Percentiles rank a stretch among this genome's conserved stretches.
phyloP scores from a whole-genome alignment of 1,140 invertebrate species.

The Listronotus oregonensis region DNA sequence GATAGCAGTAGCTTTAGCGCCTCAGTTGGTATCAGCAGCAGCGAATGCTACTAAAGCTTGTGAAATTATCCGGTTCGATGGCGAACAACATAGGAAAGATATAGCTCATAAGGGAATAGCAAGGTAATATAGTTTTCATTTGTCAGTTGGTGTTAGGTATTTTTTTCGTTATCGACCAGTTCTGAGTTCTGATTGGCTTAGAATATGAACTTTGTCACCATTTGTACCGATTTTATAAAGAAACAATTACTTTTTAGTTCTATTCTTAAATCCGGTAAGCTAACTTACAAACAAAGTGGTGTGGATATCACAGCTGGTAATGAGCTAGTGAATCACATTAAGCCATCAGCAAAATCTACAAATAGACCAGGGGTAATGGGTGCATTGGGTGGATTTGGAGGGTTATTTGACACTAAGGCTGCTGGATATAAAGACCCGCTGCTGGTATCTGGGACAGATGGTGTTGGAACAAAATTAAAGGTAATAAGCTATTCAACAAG shows the following conservation, averaged over 20 bases:
- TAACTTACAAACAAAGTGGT: conserved; percentile 91
- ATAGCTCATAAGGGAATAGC: conserved; percentile 87
- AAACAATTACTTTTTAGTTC: conserved; percentile 56
- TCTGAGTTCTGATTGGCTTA: too few relatives aligned
- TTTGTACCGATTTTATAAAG: too few relatives aligned
- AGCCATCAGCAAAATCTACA: conserved; percentile 73
- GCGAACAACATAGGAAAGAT: conserved; percentile 84
- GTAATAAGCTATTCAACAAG: too few relatives aligned
- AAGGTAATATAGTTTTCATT: conserved; percentile 62
- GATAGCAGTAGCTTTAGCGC: conserved; percentile 73
- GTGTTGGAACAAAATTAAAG: conserved; percentile 95
- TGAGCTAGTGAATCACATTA: conserved; percentile 81
- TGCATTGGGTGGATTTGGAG: conserved; percentile 90
- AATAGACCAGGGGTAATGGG: conserved; percentile 76
- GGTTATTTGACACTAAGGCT: conserved; percentile 80
- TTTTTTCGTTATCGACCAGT: too few relatives aligned
- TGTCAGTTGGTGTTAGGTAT: too few relatives aligned
- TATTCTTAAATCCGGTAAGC: conserved; percentile 59
- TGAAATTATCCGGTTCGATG: conserved; percentile 77
- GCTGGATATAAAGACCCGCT: conserved; percentile 78
- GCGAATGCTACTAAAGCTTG: conserved; percentile 73
- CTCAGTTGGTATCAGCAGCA: conserved; percentile 71
- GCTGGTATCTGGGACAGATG: conserved; percentile 93
- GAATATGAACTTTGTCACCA: too few relatives aligned
- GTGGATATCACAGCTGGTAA: conserved; percentile 94